Conservation (phyloP, 2,113 vertebrate genomes). For the Fregata magnificens region DNA sequence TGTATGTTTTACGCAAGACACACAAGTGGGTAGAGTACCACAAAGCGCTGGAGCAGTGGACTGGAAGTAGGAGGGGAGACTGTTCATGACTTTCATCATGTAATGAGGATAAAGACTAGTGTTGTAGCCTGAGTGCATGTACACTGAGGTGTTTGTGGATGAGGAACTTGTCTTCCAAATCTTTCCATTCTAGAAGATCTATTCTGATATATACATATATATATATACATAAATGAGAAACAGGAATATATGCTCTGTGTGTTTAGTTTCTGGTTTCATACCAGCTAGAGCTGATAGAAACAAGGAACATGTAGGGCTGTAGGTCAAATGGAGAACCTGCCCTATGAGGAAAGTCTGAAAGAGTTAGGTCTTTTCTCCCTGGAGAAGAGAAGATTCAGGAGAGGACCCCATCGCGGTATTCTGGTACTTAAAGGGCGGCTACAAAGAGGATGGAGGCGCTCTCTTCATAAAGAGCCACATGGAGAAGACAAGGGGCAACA, state of each 20-base stretch:
- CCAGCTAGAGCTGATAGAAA: neutral
- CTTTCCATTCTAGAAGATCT: neutral
- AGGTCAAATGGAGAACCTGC: neutral
- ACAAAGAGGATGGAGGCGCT: neutral
- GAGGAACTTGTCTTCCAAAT: neutral
- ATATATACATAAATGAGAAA: neutral
- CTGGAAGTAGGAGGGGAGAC: neutral
- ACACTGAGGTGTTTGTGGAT: neutral
- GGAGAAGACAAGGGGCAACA: neutral
- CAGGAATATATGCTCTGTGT: neutral
- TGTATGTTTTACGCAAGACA: neutral
- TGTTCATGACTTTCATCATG: neutral
- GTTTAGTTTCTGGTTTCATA: neutral
- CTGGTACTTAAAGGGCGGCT: neutral
- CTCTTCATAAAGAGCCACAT: neutral
- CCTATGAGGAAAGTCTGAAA: neutral
- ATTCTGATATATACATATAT: neutral
- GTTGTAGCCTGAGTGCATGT: accelerated
- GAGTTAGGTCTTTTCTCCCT: neutral
- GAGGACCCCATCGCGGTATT: neutral
- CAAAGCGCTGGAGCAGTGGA: neutral
- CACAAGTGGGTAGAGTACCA: neutral
- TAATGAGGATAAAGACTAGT: neutral
- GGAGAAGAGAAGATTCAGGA: neutral
- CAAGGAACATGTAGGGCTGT: neutral